Evolutionary conservation across 2,888 invertebrate species (phyloP), one percentile per base, ranked within the genome.

Genomic region (Teleiodes luculella): DNA sequence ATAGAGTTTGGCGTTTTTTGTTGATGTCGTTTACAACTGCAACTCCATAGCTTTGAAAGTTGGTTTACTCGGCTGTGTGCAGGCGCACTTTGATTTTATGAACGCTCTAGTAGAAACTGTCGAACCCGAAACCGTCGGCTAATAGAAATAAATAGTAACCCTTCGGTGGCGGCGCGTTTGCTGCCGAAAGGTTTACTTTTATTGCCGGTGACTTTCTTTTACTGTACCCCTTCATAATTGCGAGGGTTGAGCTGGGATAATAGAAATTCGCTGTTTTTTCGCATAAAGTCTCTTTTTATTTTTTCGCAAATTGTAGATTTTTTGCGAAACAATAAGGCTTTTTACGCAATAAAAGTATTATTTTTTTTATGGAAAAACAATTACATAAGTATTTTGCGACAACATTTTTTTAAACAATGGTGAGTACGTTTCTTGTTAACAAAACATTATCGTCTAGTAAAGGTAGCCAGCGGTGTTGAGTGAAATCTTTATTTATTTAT

Each of bases 111-210:
- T 65, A 61, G 62, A 74, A 75, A 67, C 74, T 76, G 82, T 74
- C 76, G 71, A 67, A 67, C 72, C 74, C 60, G 70, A 78, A 80
- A 77, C 70, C 68, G 78, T 72, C 72, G 82, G 78, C 67, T 84
- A 80, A 86, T 83, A 83, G 72, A 82, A 84, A 82, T 81, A 83
- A 80, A 83, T 76, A 79, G 77, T 80, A 86, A 87, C 88, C 88
- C 88, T 86, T 86, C 86, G 82, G 81, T 78, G 78, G 80, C 79
- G 78, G 80, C 63, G 71, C 75, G 72, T 78, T 81, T 77, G 81
- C 82, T 76, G 83, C 82, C 80, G 83, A 86, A 83, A 83, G 86
- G 86, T 84, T 88, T 86, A 86, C 73, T 83, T 87, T 88, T 88
- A 86, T 86, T 81, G 77, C 79, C 71, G 65, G 67, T 68, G 71